phyloP scores from a whole-genome alignment of 2,113 vertebrate genomes.

The Pachypanchax playfairii region DNA sequence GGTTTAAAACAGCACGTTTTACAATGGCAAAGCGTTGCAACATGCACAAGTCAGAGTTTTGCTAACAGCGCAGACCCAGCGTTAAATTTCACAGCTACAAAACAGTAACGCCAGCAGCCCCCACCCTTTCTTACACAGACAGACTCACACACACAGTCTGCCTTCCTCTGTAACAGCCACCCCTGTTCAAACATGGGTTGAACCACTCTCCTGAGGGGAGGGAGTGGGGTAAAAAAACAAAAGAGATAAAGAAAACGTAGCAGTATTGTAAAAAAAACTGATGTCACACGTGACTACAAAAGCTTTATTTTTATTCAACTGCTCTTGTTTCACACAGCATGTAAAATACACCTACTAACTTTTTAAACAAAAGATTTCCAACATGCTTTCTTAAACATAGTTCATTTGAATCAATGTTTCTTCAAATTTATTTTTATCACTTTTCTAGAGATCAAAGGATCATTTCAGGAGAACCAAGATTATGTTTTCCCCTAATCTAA shows the following conservation, averaged over 20 bases:
- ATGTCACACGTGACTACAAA: neutral
- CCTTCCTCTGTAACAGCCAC: slow-evolving; percentile 44
- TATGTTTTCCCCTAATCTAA: no score
- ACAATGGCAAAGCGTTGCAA: slow-evolving; percentile 16
- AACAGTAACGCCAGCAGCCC: slow-evolving; percentile 44
- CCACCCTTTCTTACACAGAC: slow-evolving; percentile 11
- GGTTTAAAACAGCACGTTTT: no score
- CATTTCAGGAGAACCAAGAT: neutral
- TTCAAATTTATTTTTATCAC: neutral
- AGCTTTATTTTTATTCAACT: neutral
- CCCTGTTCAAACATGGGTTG: slow-evolving; percentile 45
- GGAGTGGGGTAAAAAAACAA: slow-evolving; percentile 36
- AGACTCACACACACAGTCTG: slow-evolving; percentile 1
- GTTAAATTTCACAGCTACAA: slow-evolving; percentile 51
- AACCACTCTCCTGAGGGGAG: slow-evolving; percentile 44
- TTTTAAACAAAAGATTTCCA: neutral
- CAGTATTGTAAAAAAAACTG: neutral
- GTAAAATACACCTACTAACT: neutral
- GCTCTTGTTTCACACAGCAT: neutral
- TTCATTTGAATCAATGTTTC: no score
- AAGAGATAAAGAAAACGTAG: slow-evolving; percentile 7
- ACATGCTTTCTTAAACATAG: neutral
- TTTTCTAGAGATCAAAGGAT: neutral
- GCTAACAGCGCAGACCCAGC: slow-evolving; percentile 53
- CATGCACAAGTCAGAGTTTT: slow-evolving; percentile 36